phyloP scores from a whole-genome alignment of 1,140 invertebrate species.

The Venustaconcha ellipsiformis region DNA sequence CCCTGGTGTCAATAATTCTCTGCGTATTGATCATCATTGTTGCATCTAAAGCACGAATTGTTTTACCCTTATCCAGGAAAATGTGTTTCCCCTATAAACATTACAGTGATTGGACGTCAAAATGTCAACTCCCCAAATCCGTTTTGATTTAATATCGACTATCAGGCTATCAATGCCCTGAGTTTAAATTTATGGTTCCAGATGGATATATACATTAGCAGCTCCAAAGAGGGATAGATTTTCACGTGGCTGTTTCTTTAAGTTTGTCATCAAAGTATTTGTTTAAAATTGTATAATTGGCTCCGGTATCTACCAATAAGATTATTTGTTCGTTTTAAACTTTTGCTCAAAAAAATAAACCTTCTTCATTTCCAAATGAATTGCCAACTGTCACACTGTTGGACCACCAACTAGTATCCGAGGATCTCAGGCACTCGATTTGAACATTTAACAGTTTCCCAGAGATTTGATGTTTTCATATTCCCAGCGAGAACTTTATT shows the following conservation, averaged over 20 bases:
- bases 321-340: too few relatives aligned
- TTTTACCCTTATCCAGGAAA: conserved; percentile 1
- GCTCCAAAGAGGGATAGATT: neutral
- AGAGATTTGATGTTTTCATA: too few relatives aligned
- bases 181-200: conserved; percentile 3
- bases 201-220: neutral
- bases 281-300: too few relatives aligned
- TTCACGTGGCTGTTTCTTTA: neutral
- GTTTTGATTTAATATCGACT: conserved; percentile 2
- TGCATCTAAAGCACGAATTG: conserved; percentile 7
- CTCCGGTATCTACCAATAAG: too few relatives aligned
- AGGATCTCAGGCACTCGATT: too few relatives aligned
- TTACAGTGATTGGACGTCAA: conserved; percentile 9
- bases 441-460: too few relatives aligned
- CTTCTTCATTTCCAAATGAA: too few relatives aligned
- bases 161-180: conserved; percentile 1
- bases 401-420: too few relatives aligned
- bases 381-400: too few relatives aligned
- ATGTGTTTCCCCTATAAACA: conserved; percentile 6
- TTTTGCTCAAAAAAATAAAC: too few relatives aligned
- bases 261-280: too few relatives aligned
- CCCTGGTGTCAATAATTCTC: neutral
- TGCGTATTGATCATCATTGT: neutral
- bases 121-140: conserved; percentile 1
- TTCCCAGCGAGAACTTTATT: too few relatives aligned